Conservation (phyloP, 2,113 vertebrate species). For the Elaphurus davidianus region DNA sequence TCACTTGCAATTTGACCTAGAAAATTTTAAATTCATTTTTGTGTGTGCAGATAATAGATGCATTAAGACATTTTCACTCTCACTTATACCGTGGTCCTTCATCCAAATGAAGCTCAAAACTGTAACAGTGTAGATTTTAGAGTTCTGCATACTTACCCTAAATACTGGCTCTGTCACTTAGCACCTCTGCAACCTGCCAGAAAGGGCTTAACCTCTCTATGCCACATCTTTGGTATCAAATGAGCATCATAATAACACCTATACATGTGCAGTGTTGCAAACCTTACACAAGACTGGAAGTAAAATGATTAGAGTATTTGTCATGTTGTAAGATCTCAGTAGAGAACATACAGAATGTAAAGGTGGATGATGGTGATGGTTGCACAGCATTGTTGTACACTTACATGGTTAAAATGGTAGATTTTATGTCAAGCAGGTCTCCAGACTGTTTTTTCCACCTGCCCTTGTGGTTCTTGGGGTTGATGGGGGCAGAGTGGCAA, state of each 20-base stretch:
- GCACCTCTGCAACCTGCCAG: background rate
- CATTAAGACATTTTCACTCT: background rate
- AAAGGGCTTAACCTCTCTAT: background rate
- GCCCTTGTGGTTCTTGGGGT: background rate
- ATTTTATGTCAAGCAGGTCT: background rate
- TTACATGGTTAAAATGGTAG: background rate
- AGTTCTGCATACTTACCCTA: background rate
- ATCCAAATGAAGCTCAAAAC: background rate
- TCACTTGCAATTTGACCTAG: slow-evolving; percentile 9
- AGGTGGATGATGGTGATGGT: background rate
- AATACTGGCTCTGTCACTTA: background rate
- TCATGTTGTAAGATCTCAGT: background rate
- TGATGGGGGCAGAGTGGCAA: background rate
- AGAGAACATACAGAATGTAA: background rate
- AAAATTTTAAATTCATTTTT: background rate
- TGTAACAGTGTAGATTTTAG: background rate
- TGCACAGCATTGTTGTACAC: background rate
- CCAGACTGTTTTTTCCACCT: background rate
- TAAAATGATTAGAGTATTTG: background rate
- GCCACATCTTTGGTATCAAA: background rate
- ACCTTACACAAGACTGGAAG: background rate
- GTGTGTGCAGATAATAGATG: background rate
- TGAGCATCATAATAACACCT: background rate
- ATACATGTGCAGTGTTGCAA: background rate
- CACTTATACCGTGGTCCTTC: background rate